These are phyloP conservation scores for Ectropis grisescens DNA, from an alignment of 1,140 invertebrate genomes.

Conservation along the genomic window DNA sequence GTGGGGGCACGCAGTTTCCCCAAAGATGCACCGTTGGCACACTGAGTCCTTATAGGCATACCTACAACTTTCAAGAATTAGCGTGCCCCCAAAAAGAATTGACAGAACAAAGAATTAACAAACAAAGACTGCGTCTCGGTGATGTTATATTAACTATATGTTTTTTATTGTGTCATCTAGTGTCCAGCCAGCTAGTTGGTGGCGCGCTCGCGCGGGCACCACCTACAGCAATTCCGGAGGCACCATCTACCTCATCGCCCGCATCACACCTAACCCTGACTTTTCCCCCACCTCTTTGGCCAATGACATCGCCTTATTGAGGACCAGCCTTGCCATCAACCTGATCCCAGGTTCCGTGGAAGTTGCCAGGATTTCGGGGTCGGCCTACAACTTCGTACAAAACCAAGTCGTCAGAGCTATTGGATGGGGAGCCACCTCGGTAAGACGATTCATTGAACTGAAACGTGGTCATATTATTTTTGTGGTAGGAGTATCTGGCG, in stretches of 20 bases:
- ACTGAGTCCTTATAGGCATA: too few relatives aligned
- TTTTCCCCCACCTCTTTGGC: constrained; percentile 70
- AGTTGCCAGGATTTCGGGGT: constrained; percentile 26
- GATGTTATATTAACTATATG: too few relatives aligned
- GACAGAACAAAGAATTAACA: too few relatives aligned
- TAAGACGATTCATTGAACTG: constrained; percentile 12
- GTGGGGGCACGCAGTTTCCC: too few relatives aligned
- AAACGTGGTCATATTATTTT: too few relatives aligned
- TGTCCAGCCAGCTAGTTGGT: constrained; percentile 14
- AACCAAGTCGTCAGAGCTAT: constrained; percentile 28
- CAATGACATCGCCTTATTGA: constrained; percentile 74
- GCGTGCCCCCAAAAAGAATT: too few relatives aligned
- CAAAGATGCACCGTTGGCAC: too few relatives aligned
- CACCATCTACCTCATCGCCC: constrained; percentile 27
- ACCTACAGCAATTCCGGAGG: constrained; percentile 22
- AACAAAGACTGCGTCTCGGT: too few relatives aligned
- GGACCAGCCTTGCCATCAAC: constrained; percentile 40
- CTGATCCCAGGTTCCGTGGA: constrained; percentile 15
- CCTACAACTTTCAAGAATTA: too few relatives aligned
- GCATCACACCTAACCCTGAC: constrained; percentile 57
- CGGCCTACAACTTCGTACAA: constrained; percentile 12
- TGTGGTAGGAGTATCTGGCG: too few relatives aligned
- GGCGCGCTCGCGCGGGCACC: constrained; percentile 39
- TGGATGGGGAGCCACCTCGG: constrained; percentile 38
- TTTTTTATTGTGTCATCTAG: too few relatives aligned